Conservation (phyloP, 2,888 invertebrate genomes). For the Nasonia oneida region DNA sequence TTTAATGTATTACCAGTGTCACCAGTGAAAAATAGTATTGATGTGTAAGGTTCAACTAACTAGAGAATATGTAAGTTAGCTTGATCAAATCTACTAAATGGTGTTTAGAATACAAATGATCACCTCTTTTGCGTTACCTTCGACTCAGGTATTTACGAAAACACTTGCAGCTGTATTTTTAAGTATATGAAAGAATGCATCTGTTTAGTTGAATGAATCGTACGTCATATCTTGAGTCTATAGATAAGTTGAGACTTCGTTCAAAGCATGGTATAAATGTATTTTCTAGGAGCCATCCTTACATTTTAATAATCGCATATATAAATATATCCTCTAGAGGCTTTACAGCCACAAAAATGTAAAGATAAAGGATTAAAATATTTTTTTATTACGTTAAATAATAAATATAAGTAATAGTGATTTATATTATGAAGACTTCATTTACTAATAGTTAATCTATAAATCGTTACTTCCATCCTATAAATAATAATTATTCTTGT, state of each 20-base stretch:
- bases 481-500: slow-evolving; percentile 4
- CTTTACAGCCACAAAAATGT: slow-evolving; percentile 66
- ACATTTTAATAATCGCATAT: slow-evolving; percentile 62
- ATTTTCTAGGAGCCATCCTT: slow-evolving; percentile 49
- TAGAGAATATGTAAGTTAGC: slow-evolving; percentile 35
- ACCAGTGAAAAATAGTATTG: slow-evolving; percentile 25
- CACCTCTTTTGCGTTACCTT: slow-evolving; percentile 67
- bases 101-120: slow-evolving; percentile 45
- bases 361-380: slow-evolving; percentile 67
- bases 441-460: slow-evolving; percentile 50
- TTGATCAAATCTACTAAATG: slow-evolving; percentile 41
- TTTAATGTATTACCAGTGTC: slow-evolving; percentile 32
- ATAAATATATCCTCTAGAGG: slow-evolving; percentile 62
- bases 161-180: slow-evolving; percentile 28
- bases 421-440: slow-evolving; percentile 59
- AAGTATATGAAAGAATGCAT: slow-evolving; percentile 32
- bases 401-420: slow-evolving; percentile 58
- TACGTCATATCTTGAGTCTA: background rate
- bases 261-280: slow-evolving; percentile 30
- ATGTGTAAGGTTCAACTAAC: slow-evolving; percentile 13
- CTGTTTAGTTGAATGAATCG: slow-evolving; percentile 30
- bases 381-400: slow-evolving; percentile 72
- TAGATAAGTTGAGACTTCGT: slow-evolving; percentile 13
- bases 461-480: slow-evolving; percentile 38
- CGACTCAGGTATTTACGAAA: slow-evolving; percentile 65